These are phyloP conservation scores for Galerucella calmariensis DNA, from an alignment of 2,888 invertebrate genomes.

Conservation along the genomic window DNA sequence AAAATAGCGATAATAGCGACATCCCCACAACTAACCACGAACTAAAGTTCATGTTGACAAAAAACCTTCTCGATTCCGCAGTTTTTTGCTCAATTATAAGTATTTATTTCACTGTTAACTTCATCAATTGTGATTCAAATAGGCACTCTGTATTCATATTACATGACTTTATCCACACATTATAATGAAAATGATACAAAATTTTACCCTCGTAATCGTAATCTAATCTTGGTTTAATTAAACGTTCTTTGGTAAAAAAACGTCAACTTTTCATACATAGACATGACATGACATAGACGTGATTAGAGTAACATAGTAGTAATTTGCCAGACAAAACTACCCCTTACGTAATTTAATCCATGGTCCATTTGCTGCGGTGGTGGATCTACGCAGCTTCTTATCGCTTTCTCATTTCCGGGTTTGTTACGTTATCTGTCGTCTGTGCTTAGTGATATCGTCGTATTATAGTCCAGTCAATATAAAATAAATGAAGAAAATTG, in stretches of 20 bases:
- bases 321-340: conserved; percentile 30
- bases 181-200: too few relatives aligned
- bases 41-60: too few relatives aligned
- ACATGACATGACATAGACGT: too few relatives aligned
- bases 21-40: too few relatives aligned
- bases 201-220: too few relatives aligned
- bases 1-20: too few relatives aligned
- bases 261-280: conserved; percentile 8
- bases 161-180: too few relatives aligned
- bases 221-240: conserved; percentile 7
- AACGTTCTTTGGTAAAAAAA: conserved; percentile 17
- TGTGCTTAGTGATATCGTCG: conserved; percentile 30
- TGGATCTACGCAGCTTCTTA: conserved; percentile 47
- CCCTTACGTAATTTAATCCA: conserved; percentile 48
- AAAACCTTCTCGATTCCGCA: too few relatives aligned
- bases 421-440: conserved; percentile 50
- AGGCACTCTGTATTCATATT: too few relatives aligned
- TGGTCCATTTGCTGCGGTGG: conserved; percentile 52
- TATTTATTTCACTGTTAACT: too few relatives aligned
- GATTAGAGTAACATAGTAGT: conserved; percentile 27
- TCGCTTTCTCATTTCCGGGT: conserved; percentile 54
- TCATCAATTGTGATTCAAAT: too few relatives aligned
- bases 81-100: too few relatives aligned
- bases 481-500: neutral
- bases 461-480: neutral